Percentiles rank a stretch among this genome's conserved stretches.
Conservation (phyloP, 1,140 invertebrate genomes). For the Trialeurodes vaporariorum region DNA sequence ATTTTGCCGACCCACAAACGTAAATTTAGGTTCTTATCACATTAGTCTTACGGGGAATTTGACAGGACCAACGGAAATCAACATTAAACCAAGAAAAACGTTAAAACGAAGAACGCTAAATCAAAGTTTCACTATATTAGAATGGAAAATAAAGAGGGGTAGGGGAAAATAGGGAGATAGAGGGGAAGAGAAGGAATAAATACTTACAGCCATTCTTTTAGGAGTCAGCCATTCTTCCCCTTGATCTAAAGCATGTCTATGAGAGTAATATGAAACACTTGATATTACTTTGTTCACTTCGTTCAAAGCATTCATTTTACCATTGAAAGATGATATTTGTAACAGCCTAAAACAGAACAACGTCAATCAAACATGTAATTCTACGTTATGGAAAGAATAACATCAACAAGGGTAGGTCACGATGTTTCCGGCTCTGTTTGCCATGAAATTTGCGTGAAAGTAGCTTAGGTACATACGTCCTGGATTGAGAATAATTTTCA, state of each 20-base stretch:
- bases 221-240: slow-evolving; percentile 92
- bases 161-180: no score
- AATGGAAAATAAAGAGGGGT: neutral
- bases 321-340: slow-evolving; percentile 96
- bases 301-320: slow-evolving; percentile 98
- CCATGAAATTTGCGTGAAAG: no score
- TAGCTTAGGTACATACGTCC: no score
- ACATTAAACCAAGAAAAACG: neutral
- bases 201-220: slow-evolving; percentile 82
- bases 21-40: no score
- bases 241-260: slow-evolving; percentile 51
- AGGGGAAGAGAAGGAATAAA: no score
- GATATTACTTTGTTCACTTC: slow-evolving; percentile 97
- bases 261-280: slow-evolving; percentile 76
- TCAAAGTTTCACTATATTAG: slow-evolving; percentile 1
- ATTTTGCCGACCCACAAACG: no score
- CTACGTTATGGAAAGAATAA: no score
- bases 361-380: neutral
- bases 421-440: no score
- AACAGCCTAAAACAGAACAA: slow-evolving; percentile 49
- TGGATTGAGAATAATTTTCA: no score
- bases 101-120: neutral
- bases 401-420: no score
- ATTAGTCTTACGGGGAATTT: no score
- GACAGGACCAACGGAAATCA: no score